Base-by-base conservation (phyloP, 2,113 vertebrate species). In the Pelvicachromis taeniatus region DNA sequence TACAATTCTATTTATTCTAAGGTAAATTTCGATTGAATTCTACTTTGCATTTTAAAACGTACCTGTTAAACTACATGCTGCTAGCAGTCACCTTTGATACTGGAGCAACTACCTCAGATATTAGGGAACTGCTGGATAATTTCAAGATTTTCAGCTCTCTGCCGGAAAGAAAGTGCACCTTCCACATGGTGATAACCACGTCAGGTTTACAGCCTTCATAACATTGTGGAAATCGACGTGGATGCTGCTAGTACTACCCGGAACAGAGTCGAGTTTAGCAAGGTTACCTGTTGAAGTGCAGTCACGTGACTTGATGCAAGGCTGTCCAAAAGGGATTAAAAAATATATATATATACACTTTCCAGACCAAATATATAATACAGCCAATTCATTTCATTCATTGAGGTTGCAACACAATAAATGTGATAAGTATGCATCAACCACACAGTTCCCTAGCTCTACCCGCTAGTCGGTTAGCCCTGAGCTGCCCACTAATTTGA, bases 251-350 rank as follows among this genome's bases (percentile, higher is more conserved):
- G 48, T 52, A 2, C 45, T 52, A 75, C 59, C 73, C 42, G 73
- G 77, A 88, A 80, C 10, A 31, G 35, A 33, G 23, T 23, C 17
- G 21, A 21, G 16, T 65, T 85, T 12, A 7, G 8, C 61, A 40
- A 40, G 14, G 42, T 77, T 84, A 91, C 93, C 90, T 93, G 91
- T 92, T 92, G 93, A 90, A n/a, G 81, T 31, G 26, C 14, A 4
- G 70, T 90, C 92, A 92, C 85, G 75, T 93, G 90, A 91, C 87
- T 12, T 6, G 38, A 6, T 6, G 21, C 9, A 0, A 77, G 7
- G 52, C 21, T 2, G 40, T 73, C 70, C n/a, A 87, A 75, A 87
- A 77, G 73, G 79, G 12, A 79, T 14, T 1, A 9, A 77, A 80
- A 45, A 63, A 17, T 10, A 9, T 2, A 9, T n/a, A 63, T 8